Percentiles rank a stretch among this genome's conserved stretches.
Evolutionary conservation across 2,113 vertebrate genomes (phyloP).

Genomic region (Osmerus eperlanus): DNA sequence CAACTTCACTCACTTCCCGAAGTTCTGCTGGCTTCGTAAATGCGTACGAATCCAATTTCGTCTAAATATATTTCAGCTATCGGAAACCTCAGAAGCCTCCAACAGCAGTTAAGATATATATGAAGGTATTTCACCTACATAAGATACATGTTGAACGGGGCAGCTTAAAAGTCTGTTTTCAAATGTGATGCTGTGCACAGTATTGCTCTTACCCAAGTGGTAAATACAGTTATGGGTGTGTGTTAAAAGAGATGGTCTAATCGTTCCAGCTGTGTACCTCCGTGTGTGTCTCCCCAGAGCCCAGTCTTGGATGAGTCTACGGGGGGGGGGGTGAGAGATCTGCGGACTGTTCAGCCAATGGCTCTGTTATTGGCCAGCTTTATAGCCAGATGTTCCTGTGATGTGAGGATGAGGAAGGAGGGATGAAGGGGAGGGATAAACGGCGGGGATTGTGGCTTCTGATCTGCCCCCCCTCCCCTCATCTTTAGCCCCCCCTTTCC

Average conservation of each 20-base stretch:
- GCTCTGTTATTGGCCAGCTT: constrained; percentile 56
- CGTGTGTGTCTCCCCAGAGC: constrained; percentile 37
- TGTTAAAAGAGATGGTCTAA: constrained; percentile 29
- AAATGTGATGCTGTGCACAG: neutral
- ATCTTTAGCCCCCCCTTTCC: constrained; percentile 27
- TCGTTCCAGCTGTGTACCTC: constrained; percentile 29
- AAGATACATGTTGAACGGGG: neutral
- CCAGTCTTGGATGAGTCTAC: constrained; percentile 30
- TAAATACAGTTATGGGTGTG: constrained; percentile 18
- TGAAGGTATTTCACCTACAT: neutral
- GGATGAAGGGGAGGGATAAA: constrained; percentile 41
- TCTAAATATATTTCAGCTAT: too few relatives aligned
- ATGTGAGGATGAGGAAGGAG: constrained; percentile 56
- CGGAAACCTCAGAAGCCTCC: too few relatives aligned
- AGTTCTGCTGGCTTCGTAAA: neutral
- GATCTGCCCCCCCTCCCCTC: constrained; percentile 31
- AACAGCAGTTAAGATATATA: too few relatives aligned
- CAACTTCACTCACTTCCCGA: neutral
- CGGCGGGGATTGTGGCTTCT: constrained; percentile 35
- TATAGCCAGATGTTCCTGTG: constrained; percentile 64
- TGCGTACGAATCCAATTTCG: too few relatives aligned
- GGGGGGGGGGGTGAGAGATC: constrained; percentile 26
- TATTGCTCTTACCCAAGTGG: constrained; percentile 9
- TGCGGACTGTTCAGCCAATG: constrained; percentile 32
- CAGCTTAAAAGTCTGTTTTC: neutral